Conservation (phyloP, 2,888 invertebrate species). For the Acrocera orbiculus region DNA sequence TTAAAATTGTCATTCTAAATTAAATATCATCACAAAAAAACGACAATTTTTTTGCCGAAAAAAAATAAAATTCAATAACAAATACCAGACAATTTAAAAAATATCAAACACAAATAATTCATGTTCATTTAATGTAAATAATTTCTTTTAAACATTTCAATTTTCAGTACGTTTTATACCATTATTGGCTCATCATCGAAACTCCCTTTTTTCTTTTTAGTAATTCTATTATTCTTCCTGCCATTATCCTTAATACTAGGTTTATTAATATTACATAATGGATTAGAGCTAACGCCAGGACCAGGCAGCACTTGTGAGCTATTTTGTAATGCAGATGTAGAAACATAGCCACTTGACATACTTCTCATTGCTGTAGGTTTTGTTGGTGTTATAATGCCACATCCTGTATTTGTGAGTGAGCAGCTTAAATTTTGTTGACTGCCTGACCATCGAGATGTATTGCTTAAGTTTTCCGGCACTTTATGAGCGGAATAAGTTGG, state of each 20-base stretch:
- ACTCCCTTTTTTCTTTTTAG: slow-evolving; percentile 16
- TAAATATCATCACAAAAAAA: too few relatives aligned
- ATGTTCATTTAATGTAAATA: too few relatives aligned
- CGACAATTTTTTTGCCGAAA: too few relatives aligned
- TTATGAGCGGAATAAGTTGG: too few relatives aligned
- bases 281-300: slow-evolving; percentile 9
- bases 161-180: slow-evolving; percentile 13
- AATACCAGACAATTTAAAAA: too few relatives aligned
- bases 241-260: slow-evolving; percentile 15
- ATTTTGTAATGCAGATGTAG: slow-evolving; percentile 1
- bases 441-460: slow-evolving; percentile 13
- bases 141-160: not conserved
- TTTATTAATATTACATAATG: slow-evolving; percentile 14
- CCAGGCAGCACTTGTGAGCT: slow-evolving; percentile 3
- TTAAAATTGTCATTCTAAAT: too few relatives aligned
- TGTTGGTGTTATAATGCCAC: slow-evolving; percentile 1
- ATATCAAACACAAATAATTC: too few relatives aligned
- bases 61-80: too few relatives aligned
- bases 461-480: too few relatives aligned
- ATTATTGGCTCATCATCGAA: slow-evolving; percentile 20
- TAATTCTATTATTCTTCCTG: slow-evolving; percentile 13
- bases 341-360: slow-evolving; percentile 16
- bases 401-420: too few relatives aligned
- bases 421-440: slow-evolving; percentile 16
- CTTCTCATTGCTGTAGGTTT: slow-evolving; percentile 18